phyloP scores from a whole-genome alignment of 2,888 invertebrate species.

The Buathra laborator region DNA sequence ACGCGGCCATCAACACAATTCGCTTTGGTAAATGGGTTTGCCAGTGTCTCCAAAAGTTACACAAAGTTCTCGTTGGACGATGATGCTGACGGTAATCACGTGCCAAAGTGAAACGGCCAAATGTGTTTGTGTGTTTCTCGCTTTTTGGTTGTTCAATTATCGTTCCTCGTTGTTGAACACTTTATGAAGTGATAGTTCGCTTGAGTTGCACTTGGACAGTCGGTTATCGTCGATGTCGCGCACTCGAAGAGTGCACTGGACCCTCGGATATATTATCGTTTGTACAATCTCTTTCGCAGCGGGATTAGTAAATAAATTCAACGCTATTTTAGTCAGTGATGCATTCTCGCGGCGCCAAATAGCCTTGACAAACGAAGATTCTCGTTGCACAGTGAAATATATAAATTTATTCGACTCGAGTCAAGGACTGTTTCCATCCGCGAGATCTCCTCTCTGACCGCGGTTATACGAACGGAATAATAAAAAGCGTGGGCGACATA shows the following conservation, averaged over 20 bases:
- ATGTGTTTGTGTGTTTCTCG: neutral
- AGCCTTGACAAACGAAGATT: slow-evolving; percentile 36
- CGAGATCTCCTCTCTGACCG: neutral
- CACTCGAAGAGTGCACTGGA: slow-evolving; percentile 43
- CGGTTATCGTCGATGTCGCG: slow-evolving; percentile 28
- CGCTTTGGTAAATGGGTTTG: slow-evolving; percentile 18
- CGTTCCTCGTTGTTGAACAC: slow-evolving; percentile 29
- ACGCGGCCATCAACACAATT: neutral
- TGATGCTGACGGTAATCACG: slow-evolving; percentile 2
- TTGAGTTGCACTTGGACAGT: neutral
- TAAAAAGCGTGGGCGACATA: slow-evolving; percentile 30
- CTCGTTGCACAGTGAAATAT: slow-evolving; percentile 40
- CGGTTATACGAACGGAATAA: neutral
- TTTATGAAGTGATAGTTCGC: slow-evolving; percentile 22
- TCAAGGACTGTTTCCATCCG: neutral
- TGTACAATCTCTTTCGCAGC: neutral
- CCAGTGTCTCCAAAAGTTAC: slow-evolving; percentile 17
- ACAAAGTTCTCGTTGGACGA: slow-evolving; percentile 17
- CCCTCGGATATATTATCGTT: neutral
- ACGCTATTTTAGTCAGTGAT: slow-evolving; percentile 53
- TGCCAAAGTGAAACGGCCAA: slow-evolving; percentile 25
- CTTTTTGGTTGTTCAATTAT: slow-evolving; percentile 30
- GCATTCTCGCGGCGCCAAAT: slow-evolving; percentile 17
- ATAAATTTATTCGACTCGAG: slow-evolving; percentile 54
- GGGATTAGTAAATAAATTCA: slow-evolving; percentile 27